A percentile compares a stretch with the other conserved stretches of the same genome.
phyloP scores from a whole-genome alignment of 2,113 vertebrate species.

The Aphyosemion australe region DNA sequence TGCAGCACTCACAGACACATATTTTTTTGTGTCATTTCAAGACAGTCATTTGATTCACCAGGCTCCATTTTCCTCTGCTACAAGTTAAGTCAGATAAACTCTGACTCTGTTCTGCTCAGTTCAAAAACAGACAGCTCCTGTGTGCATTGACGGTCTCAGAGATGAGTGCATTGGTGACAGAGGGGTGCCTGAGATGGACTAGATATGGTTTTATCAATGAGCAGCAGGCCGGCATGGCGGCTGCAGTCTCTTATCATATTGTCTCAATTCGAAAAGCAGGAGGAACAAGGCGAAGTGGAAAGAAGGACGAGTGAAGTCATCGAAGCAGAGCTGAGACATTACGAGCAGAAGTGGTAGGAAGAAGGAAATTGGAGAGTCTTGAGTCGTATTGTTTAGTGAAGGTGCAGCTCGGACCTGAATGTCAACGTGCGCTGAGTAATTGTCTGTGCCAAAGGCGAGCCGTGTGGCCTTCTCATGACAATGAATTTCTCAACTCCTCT shows the following conservation, averaged over 20 bases:
- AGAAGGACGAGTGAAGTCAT: constrained; percentile 36
- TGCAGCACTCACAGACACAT: constrained; percentile 6
- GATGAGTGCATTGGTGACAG: constrained; percentile 73
- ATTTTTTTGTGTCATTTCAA: constrained; percentile 23
- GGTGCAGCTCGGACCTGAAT: constrained; percentile 58
- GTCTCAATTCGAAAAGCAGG: constrained; percentile 78
- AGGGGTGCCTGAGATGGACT: constrained; percentile 77
- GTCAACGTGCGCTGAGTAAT: constrained; percentile 69
- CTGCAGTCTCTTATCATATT: constrained; percentile 81
- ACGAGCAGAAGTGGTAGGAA: constrained; percentile 20
- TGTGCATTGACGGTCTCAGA: constrained; percentile 76
- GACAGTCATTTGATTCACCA: constrained; percentile 40
- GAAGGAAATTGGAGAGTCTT: constrained; percentile 32
- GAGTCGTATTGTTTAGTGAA: constrained; percentile 56
- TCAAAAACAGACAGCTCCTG: constrained; percentile 74
- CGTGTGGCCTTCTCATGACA: constrained; percentile 72
- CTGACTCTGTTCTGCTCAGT: constrained; percentile 66
- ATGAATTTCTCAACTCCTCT: constrained; percentile 75
- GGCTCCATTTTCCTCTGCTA: constrained; percentile 57
- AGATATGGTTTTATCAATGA: constrained; percentile 84
- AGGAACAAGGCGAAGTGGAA: constrained; percentile 67
- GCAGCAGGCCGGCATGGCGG: constrained; percentile 75
- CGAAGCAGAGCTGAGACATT: constrained; percentile 29
- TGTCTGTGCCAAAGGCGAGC: constrained; percentile 49
- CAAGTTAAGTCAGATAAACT: constrained; percentile 74